Evolutionary conservation across 2,888 invertebrate species (phyloP), one percentile per base, ranked within the genome.

Genomic region (Glyphotaelius pellucidus): DNA sequence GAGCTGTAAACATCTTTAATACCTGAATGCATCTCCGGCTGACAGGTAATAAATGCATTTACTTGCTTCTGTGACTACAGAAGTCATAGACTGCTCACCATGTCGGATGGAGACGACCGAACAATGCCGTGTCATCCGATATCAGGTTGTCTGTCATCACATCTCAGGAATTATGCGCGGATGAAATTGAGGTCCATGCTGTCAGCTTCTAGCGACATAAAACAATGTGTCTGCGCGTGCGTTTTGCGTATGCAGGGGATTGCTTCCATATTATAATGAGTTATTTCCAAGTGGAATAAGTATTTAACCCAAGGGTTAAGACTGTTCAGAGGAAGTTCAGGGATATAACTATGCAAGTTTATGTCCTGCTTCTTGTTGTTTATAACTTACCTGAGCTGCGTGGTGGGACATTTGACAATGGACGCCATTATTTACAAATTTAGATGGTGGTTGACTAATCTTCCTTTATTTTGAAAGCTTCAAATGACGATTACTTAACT

Each of bases 91-190:
- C 88, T 89, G 80, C 38, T 89, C 32, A 89, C 88, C 79, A 42
- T 86, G n/a, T 30, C 86, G n/a, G 86, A 86, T 86, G 38, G 42
- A 42, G 42, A 86, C 42, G 30, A 42, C 80, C 11, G 88, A 89
- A 89, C 88, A 89, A 89, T 89, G 88, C 79, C 88, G 79, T 89
- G 79, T 89, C 88, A 89, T 89, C 88, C 19, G 88, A 89, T 89
- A 89, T 80, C 88, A 79, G 88, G 52, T 89, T 35, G 79, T 89
- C 88, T n/a, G 88, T 89, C 88, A 89, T 80, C 88, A 35, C 67
- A 89, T 79, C 88, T 15, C 67, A 25, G 25, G 79, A 79, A 79
- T 32, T 67, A 35, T 31, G 79, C 88, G 88, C 32, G 88, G 30
- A 79, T 89, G 80, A 32, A 89, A 89, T 89, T 79, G 88, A 14